Conservation (phyloP, 2,113 vertebrate species). For the Neolamprologus longior region DNA sequence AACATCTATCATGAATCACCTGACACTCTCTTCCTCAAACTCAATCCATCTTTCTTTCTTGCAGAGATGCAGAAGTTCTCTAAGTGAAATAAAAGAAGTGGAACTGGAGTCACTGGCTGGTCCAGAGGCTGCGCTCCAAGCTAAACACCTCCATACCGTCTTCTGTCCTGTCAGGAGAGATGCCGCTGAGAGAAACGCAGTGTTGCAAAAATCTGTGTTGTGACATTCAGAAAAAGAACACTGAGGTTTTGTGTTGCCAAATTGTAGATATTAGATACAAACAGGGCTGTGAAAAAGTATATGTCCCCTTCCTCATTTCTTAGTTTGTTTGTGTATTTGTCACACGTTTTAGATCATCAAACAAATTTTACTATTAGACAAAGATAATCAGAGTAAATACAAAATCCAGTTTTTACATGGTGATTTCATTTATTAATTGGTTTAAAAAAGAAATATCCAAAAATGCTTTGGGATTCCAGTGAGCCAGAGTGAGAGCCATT, state of each 20-base stretch:
- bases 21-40: not conserved
- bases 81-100: slow-evolving; percentile 42
- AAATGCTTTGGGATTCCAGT: not conserved
- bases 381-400: not conserved
- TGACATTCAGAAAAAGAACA: not conserved
- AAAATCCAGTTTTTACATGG: not conserved
- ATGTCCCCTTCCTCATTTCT: not conserved
- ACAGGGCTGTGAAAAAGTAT: not conserved
- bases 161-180: not conserved
- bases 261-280: not conserved
- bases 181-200: not conserved
- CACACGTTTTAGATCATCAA: not conserved
- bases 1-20: not conserved
- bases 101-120: slow-evolving; percentile 61
- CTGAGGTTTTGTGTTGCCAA: not conserved
- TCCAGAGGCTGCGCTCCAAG: slow-evolving; percentile 53
- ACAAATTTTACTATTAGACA: not conserved
- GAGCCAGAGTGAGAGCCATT: not conserved
- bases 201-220: not conserved
- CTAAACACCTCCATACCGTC: not conserved
- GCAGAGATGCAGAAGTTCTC: slow-evolving; percentile 67
- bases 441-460: not conserved
- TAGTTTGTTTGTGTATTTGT: not conserved
- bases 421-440: not conserved
- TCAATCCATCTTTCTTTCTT: not conserved